phyloP scores from a whole-genome alignment of 1,140 invertebrate genomes.

The Pogonomyrmex californicus region DNA sequence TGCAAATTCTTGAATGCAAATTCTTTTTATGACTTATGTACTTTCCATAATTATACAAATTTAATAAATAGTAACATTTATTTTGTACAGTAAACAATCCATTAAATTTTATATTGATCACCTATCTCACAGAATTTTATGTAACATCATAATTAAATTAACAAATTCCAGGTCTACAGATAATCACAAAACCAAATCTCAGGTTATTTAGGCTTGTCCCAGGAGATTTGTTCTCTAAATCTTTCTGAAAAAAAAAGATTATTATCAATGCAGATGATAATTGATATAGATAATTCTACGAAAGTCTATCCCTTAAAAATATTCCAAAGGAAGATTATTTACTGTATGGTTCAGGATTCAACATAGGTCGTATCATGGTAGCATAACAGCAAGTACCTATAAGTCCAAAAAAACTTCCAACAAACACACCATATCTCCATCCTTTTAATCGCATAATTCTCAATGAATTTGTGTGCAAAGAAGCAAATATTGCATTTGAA shows the following conservation, averaged over 20 bases:
- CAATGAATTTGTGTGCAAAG: not conserved
- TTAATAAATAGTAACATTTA: constrained; percentile 62
- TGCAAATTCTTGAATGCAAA: not conserved
- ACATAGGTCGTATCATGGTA: constrained; percentile 89
- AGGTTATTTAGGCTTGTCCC: not conserved
- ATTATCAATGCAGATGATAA: constrained; percentile 58
- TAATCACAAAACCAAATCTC: not conserved
- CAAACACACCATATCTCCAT: constrained; percentile 88
- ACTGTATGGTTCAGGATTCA: constrained; percentile 90
- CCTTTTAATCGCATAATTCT: constrained; percentile 83
- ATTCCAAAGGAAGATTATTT: constrained; percentile 75
- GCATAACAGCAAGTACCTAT: constrained; percentile 89
- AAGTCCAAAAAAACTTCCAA: constrained; percentile 88
- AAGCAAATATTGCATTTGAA: not conserved
- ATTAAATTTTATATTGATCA: constrained; percentile 20
- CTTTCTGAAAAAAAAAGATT: constrained; percentile 77
- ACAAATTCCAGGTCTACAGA: not conserved
- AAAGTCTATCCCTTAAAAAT: not conserved
- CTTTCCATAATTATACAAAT: constrained; percentile 47
- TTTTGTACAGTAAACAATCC: constrained; percentile 62
- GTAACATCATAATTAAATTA: not conserved
- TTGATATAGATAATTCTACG: not conserved
- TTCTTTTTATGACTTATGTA: constrained; percentile 60
- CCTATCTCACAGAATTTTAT: not conserved
- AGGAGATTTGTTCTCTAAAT: constrained; percentile 56